These are phyloP conservation scores for Synanthedon andrenaeformis DNA, from an alignment of 2,888 invertebrate species.

Conservation along the genomic window DNA sequence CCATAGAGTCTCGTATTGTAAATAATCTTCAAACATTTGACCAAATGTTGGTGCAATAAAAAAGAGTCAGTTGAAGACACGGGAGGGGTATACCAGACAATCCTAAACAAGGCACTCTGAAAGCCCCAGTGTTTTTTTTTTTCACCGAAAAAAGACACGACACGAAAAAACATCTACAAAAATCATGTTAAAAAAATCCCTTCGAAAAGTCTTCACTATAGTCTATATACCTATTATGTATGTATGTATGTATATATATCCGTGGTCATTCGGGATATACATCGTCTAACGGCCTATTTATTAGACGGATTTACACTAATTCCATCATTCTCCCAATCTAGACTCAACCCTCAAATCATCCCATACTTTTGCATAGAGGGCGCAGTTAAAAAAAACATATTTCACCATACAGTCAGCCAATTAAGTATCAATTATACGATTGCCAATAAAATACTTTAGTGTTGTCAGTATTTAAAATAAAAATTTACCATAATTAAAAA, in stretches of 20 bases:
- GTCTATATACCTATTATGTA: slow-evolving; percentile 29
- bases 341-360: too few relatives aligned
- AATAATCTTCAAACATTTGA: background rate
- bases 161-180: slow-evolving; percentile 54
- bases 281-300: background rate
- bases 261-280: slow-evolving; percentile 55
- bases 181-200: slow-evolving; percentile 44
- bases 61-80: background rate
- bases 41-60: background rate
- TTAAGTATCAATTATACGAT: too few relatives aligned
- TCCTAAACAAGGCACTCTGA: background rate
- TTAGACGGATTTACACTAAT: background rate
- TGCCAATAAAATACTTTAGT: too few relatives aligned
- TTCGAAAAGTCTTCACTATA: slow-evolving; percentile 64
- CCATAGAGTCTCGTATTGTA: too few relatives aligned
- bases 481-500: too few relatives aligned
- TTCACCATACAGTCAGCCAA: too few relatives aligned
- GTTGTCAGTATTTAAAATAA: too few relatives aligned
- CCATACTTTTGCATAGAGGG: too few relatives aligned
- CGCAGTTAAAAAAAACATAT: too few relatives aligned
- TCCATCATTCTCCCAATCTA: too few relatives aligned
- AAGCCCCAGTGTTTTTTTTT: background rate
- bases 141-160: slow-evolving; percentile 20
- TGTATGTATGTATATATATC: slow-evolving; percentile 14
- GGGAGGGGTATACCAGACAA: background rate